Base-by-base conservation (phyloP, 2,888 invertebrate species). In the Lagria hirta region DNA sequence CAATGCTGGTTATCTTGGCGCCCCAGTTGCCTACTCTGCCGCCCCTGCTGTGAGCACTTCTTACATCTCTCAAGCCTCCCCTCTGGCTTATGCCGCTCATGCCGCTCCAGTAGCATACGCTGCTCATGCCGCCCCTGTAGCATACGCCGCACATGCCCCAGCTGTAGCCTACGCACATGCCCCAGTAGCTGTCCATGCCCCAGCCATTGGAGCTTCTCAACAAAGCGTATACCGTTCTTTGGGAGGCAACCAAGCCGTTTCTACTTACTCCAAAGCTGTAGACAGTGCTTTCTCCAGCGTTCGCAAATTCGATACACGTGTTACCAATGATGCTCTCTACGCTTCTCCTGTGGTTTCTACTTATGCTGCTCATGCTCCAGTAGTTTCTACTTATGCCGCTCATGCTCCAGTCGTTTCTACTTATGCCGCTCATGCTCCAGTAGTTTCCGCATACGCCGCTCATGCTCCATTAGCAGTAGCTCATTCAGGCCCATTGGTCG, bases 251-350 rank as follows among this genome's bases (percentile, higher is more conserved):
- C 70, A 73, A 43, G 74, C 75, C 23, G 74, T 80, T 3, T 79
- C 80, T 38, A 49, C 53, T 28, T 63, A 62, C 51, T 74, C 76
- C 56, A 81, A 80, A 66, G 76, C 77, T 36, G 75, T 78, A 16
- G 77, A 80, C 59, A 77, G 78, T 33, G 76, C 80, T 38, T 80
- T 76, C 72, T 78, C 79, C 51, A 79, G 76, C 60, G 76, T 80
- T 17, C 75, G 78, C 62, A 80, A 80, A 68, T 73, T 71, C 66
- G 78, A 80, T 49, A 77, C 78, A 32, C 75, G 79, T 52, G 69
- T 77, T 66, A 76, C 74, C 68, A 79, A 78, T 59, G 79, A 81
- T 58, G 75, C 72, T 53, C 58, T 68, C 32, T 24, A n/a, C n/a
- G n/a, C n/a, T n/a, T n/a, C n/a, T n/a, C 62, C 75, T 38, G 75